Conservation (phyloP, 2,113 vertebrate species). For the Narcine bancroftii region DNA sequence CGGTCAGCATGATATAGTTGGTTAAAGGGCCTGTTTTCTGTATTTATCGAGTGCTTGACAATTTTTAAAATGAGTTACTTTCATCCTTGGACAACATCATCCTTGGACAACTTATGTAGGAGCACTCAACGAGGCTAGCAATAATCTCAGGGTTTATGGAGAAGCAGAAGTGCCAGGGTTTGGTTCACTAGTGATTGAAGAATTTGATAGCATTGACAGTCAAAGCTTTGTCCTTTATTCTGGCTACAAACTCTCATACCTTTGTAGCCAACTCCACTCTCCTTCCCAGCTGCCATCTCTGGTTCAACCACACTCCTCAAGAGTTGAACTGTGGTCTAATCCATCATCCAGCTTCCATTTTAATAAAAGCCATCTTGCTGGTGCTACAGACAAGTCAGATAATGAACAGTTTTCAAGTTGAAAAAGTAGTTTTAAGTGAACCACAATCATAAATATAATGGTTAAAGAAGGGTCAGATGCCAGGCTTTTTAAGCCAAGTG, state of each 20-base stretch:
- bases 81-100: background rate
- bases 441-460: too few relatives aligned
- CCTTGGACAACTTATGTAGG: background rate
- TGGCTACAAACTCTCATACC: background rate
- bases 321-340: too few relatives aligned
- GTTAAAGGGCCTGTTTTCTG: background rate
- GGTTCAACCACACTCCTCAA: background rate
- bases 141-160: background rate
- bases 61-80: background rate
- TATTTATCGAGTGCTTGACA: background rate
- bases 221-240: background rate
- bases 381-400: background rate
- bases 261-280: background rate
- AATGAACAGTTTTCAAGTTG: background rate
- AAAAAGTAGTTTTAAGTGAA: background rate
- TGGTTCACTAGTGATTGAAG: background rate
- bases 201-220: background rate
- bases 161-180: background rate
- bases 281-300: background rate
- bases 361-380: too few relatives aligned
- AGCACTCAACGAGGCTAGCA: background rate
- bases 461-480: too few relatives aligned
- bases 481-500: too few relatives aligned
- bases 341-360: too few relatives aligned
- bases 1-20: too few relatives aligned